A percentile compares a stretch with the other conserved stretches of the same genome.
Conservation (phyloP, 2,113 vertebrate genomes). For the Fregetta grallaria region DNA sequence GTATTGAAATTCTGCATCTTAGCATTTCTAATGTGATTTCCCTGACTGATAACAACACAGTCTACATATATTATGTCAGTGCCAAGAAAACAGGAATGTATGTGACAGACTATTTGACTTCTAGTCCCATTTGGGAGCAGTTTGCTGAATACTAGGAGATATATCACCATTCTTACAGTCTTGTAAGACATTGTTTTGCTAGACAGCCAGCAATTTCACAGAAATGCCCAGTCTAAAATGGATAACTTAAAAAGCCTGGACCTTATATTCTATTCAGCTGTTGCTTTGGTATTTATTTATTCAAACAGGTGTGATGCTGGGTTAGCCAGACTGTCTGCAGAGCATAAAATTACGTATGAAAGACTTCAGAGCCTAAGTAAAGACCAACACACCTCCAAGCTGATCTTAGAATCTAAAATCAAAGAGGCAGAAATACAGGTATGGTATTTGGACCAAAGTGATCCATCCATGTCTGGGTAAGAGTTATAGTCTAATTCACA, state of each 20-base stretch:
- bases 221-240: background rate
- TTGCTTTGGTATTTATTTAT: slow-evolving; percentile 11
- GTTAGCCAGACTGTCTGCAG: slow-evolving; percentile 78
- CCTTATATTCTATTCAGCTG: background rate
- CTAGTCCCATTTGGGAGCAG: background rate
- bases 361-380: slow-evolving; percentile 78
- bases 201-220: background rate
- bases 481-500: background rate
- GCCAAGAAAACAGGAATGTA: background rate
- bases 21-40: background rate
- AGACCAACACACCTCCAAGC: slow-evolving; percentile 78
- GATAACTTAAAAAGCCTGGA: background rate
- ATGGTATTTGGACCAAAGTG: background rate
- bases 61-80: background rate
- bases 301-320: slow-evolving; percentile 78
- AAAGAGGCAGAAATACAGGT: slow-evolving; percentile 84
- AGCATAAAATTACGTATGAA: slow-evolving; percentile 77
- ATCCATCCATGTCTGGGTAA: background rate
- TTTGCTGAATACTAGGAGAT: background rate
- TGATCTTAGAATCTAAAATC: slow-evolving; percentile 84
- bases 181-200: background rate
- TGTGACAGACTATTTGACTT: background rate
- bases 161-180: background rate
- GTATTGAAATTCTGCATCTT: background rate
- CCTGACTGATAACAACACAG: background rate